Evolutionary conservation across 1,140 invertebrate species (phyloP).

Genomic region (Drosophila rhopaloa): DNA sequence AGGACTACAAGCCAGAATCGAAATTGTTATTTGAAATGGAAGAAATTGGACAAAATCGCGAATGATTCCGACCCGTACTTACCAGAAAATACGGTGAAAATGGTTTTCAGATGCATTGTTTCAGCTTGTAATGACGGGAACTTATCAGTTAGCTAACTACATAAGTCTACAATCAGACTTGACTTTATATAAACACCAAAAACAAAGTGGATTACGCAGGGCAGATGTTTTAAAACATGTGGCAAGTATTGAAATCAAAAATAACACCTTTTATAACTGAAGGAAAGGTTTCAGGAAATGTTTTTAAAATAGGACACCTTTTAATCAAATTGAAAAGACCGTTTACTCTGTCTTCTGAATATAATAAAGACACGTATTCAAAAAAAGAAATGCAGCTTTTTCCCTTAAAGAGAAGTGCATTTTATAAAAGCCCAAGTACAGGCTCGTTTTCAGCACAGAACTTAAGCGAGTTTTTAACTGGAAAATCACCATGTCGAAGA

Average conservation of each 20-base stretch:
- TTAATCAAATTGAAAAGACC: slow-evolving; percentile 3
- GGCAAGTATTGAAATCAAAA: neutral
- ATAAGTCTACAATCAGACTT: neutral
- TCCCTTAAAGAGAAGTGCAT: neutral
- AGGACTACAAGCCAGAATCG: neutral
- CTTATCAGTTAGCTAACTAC: slow-evolving; percentile 21
- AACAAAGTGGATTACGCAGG: neutral
- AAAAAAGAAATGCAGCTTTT: neutral
- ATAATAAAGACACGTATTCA: neutral
- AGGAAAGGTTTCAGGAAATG: slow-evolving; percentile 5
- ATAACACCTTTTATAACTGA: neutral
- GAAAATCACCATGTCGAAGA: slow-evolving; percentile 45
- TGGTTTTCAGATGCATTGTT: slow-evolving; percentile 10
- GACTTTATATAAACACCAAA: slow-evolving; percentile 29
- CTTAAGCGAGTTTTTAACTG: neutral
- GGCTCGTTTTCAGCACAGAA: slow-evolving; percentile 10
- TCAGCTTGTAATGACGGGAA: slow-evolving; percentile 5
- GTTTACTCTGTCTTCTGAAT: neutral
- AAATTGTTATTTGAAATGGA: too few species aligned
- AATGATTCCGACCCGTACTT: neutral
- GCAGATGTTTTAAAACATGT: slow-evolving; percentile 10
- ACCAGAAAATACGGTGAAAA: slow-evolving; percentile 14
- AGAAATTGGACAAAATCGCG: neutral
- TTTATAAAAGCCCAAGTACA: slow-evolving; percentile 35
- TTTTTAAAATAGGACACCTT: neutral